Base-by-base conservation (phyloP, 2,797 vertebrate genomes). In the Denticeps clupeoides region DNA sequence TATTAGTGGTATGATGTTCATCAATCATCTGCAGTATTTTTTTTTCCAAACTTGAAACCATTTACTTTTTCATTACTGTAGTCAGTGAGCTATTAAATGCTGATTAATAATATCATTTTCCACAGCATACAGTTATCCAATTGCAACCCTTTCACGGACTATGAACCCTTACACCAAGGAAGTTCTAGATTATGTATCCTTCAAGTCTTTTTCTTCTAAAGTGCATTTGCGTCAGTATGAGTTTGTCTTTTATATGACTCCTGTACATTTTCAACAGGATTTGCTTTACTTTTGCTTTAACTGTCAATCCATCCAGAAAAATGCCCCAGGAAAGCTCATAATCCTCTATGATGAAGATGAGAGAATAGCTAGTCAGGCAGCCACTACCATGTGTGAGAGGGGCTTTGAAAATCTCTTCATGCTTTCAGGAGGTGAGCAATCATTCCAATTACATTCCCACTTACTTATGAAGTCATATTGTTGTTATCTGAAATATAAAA, bases 381-480 rank as follows among this genome's bases (percentile, higher is more conserved):
- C 93, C 12, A 93, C 88, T 16, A 86, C 74, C 58, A 91, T 99
- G 91, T 97, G 90, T 0, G 85, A 99, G 60, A 77, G 91, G 45
- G 93, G 93, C 7, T 91, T 96, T 3, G 91, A 99, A 56, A 99
- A 99, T 51, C 69, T 97, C 16, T 97, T 94, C 55, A 86, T 99
- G 89, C 76, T 99, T 2, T 93, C 91, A 0, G 94, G 94, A 82
- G 94, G 94, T 93, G 44, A 70, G 72, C 7, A 45, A 3, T 5
- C 41, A 7, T 31, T 35, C 13, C 4, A 41, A 25, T 29, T 27
- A 27, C 9, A 7, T 5, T 10, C 13, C 28, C 8, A n/a, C 19
- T 47, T 12, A 13, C 9, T 3, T 9, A 18, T 49, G 22, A 27
- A 12, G 35, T 35, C 4, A n/a, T 5, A 25, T 25, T 2, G 23